Evolutionary conservation across 2,113 vertebrate species (phyloP).

Genomic region (Corvus cornix): DNA sequence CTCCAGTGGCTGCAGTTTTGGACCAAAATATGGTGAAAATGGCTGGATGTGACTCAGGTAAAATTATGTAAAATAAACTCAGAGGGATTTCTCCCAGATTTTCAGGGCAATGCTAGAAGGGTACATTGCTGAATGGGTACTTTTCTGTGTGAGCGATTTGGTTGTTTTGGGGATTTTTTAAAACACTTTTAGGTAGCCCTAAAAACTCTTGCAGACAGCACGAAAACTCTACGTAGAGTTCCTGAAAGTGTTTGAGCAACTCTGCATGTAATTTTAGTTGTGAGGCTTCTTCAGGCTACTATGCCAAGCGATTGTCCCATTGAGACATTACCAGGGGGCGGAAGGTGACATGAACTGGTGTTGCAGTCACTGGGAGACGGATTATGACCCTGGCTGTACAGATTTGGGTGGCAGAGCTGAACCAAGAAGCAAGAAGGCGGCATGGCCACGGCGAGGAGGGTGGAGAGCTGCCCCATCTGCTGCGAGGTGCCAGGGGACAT

Average conservation of each 20-base stretch:
- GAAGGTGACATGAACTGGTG: neutral
- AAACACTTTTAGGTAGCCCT: neutral
- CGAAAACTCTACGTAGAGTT: accelerated
- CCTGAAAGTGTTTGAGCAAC: neutral
- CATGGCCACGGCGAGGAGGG: neutral
- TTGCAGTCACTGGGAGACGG: neutral
- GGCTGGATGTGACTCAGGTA: neutral
- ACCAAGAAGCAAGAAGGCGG: no score
- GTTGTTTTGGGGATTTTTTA: no score
- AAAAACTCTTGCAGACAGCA: neutral
- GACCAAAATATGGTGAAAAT: neutral
- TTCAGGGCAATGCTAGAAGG: neutral
- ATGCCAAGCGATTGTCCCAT: neutral
- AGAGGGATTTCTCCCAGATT: neutral
- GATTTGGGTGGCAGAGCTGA: neutral
- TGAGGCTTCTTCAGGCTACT: neutral
- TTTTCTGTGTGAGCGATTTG: accelerated
- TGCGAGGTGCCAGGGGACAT: neutral
- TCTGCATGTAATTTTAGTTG: neutral
- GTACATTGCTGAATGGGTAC: neutral
- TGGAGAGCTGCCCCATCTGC: neutral
- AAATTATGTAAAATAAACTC: neutral
- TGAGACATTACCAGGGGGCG: neutral
- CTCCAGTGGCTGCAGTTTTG: neutral
- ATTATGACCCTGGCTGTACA: neutral